Percentiles rank a stretch among this genome's conserved stretches.
Conservation (phyloP, 2,888 invertebrate species). For the Coenonympha arcania region DNA sequence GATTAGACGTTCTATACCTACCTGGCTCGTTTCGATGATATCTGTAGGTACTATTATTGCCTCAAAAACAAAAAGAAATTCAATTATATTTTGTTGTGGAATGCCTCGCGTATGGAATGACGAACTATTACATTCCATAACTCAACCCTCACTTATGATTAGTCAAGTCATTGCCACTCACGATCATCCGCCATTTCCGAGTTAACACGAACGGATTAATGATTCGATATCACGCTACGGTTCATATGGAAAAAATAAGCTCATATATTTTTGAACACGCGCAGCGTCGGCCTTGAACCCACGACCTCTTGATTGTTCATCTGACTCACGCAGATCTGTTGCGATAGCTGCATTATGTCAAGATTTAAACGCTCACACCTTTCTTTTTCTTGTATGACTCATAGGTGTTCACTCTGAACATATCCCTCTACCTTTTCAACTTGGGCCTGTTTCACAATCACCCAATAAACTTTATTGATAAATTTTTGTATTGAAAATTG, state of each 20-base stretch:
- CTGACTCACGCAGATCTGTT: constrained; percentile 13
- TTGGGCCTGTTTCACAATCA: too few relatives aligned
- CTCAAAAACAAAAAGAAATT: too few relatives aligned
- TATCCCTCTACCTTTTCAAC: too few relatives aligned
- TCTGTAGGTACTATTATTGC: too few relatives aligned
- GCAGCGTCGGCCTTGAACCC: constrained; percentile 22
- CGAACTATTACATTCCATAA: too few relatives aligned
- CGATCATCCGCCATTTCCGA: constrained; percentile 1
- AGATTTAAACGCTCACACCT: neutral
- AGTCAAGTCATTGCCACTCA: too few relatives aligned
- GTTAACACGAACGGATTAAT: constrained; percentile 13
- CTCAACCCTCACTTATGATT: neutral
- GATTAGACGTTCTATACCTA: too few relatives aligned
- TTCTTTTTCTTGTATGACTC: neutral
- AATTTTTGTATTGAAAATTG: too few relatives aligned
- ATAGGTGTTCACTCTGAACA: too few relatives aligned
- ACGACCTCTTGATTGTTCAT: constrained; percentile 13
- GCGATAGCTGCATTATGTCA: constrained; percentile 3
- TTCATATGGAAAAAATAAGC: constrained; percentile 12
- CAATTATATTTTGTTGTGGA: too few relatives aligned
- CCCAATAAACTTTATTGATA: too few relatives aligned
- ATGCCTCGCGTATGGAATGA: neutral
- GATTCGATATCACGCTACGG: constrained; percentile 16
- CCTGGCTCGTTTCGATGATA: too few relatives aligned
- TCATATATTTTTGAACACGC: constrained; percentile 12